These are phyloP conservation scores for Danaus plexippus DNA, from an alignment of 1,140 invertebrate species.

Conservation along the genomic window DNA sequence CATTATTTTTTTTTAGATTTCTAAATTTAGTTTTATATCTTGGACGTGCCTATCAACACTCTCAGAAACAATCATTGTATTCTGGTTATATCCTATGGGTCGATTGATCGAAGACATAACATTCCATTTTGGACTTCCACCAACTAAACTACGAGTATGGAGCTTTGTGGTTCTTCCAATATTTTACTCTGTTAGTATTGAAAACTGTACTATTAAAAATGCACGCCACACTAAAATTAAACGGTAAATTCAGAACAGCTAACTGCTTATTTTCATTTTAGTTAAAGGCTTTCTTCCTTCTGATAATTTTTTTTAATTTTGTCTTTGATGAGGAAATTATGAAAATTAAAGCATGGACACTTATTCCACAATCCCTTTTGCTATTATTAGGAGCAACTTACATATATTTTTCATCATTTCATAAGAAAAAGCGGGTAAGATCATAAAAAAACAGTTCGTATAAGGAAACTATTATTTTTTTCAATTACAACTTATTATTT, in stretches of 20 bases:
- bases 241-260: too few relatives aligned
- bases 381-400: constrained; percentile 12
- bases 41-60: constrained; percentile 11
- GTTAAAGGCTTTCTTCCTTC: too few relatives aligned
- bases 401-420: constrained; percentile 5
- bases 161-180: constrained; percentile 24
- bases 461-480: background rate
- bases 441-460: too few relatives aligned
- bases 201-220: constrained; percentile 4
- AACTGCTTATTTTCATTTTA: too few relatives aligned
- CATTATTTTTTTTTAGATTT: constrained; percentile 11
- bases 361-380: constrained; percentile 3
- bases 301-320: too few relatives aligned
- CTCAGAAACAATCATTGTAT: constrained; percentile 21
- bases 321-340: too few relatives aligned
- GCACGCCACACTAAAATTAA: background rate
- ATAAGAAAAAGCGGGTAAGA: constrained; percentile 17
- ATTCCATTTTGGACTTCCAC: constrained; percentile 25
- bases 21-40: constrained; percentile 4
- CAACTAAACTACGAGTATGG: constrained; percentile 21
- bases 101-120: constrained; percentile 28
- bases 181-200: constrained; percentile 24
- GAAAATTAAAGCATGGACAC: too few relatives aligned
- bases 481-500: constrained; percentile 2
- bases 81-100: constrained; percentile 24